Evolutionary conservation across 2,113 vertebrate genomes (phyloP).

Genomic region (Takifugu bimaculatus): DNA sequence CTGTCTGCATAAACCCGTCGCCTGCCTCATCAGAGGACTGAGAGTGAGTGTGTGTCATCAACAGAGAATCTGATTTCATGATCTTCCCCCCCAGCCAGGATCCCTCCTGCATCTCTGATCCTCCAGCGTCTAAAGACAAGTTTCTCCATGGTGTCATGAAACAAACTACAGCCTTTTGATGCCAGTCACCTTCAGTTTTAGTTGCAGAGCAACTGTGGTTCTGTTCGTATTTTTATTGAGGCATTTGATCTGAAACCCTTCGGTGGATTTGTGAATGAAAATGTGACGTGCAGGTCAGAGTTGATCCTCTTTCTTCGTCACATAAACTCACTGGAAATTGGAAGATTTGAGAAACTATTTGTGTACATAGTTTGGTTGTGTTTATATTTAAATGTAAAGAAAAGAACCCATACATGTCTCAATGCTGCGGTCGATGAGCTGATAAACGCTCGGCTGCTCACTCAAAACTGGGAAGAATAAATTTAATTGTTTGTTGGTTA

Average conservation of each 20-base stretch:
- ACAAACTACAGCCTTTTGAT: conserved; percentile 73
- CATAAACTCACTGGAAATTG: conserved; percentile 81
- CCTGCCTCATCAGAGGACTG: conserved; percentile 42
- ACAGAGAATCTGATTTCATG: conserved; percentile 9
- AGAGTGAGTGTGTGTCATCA: conserved; percentile 6
- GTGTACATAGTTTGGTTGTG: conserved; percentile 71
- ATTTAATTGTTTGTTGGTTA: conserved; percentile 49
- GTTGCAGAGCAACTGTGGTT: conserved; percentile 88
- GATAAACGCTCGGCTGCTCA: conserved; percentile 31
- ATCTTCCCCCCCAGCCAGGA: neutral
- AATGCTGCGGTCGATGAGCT: conserved; percentile 45
- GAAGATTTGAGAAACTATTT: conserved; percentile 77
- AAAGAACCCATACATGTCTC: conserved; percentile 44
- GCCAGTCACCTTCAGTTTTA: conserved; percentile 75
- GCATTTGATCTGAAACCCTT: conserved; percentile 74
- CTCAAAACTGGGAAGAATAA: conserved; percentile 18
- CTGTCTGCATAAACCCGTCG: conserved; percentile 16
- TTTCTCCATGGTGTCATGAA: conserved; percentile 39
- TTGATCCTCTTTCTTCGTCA: conserved; percentile 55
- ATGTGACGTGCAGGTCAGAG: conserved; percentile 72
- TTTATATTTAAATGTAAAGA: conserved; percentile 75
- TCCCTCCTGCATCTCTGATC: conserved; percentile 17
- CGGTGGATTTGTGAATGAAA: conserved; percentile 65
- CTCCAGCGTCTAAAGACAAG: conserved; percentile 19
- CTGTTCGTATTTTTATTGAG: conserved; percentile 72